Conservation (phyloP, 2,888 invertebrate species). For the Listrodromus nycthemerus region DNA sequence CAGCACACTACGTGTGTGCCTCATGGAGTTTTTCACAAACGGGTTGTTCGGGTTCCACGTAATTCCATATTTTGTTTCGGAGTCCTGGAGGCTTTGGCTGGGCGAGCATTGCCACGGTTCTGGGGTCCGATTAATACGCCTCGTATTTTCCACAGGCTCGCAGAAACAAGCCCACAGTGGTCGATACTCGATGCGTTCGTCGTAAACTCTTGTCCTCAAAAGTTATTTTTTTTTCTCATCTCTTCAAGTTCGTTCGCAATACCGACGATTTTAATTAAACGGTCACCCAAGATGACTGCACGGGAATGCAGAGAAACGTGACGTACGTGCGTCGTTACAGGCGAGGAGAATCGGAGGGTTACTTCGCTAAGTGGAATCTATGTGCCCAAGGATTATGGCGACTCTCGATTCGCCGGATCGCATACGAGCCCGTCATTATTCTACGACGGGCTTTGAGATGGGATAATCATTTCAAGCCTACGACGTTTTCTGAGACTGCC, state of each 20-base stretch:
- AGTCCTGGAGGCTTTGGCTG: background rate
- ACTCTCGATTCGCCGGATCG: conserved; percentile 19
- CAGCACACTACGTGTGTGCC: conserved; percentile 22
- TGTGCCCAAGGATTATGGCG: conserved; percentile 45
- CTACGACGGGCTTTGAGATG: background rate
- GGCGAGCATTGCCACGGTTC: conserved; percentile 8
- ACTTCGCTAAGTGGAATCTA: conserved; percentile 37
- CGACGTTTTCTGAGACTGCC: background rate
- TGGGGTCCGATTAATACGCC: conserved; percentile 35
- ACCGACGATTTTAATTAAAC: conserved; percentile 1
- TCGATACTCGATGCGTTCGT: conserved; percentile 4
- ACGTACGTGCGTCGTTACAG: conserved; percentile 6
- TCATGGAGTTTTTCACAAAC: conserved; percentile 29
- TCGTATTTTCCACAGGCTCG: conserved; percentile 20
- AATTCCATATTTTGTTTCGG: conserved; percentile 11
- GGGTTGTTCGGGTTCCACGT: background rate
- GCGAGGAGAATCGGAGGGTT: conserved; percentile 15
- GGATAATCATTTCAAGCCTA: conserved; percentile 13
- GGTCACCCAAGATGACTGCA: background rate
- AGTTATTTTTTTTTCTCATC: background rate
- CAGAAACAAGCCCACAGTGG: background rate
- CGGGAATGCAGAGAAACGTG: conserved; percentile 6
- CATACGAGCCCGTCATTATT: conserved; percentile 45
- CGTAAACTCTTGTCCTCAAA: background rate
- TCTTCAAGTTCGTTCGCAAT: background rate